phyloP scores from a whole-genome alignment of 2,888 invertebrate genomes.

The Onchidella celtica region DNA sequence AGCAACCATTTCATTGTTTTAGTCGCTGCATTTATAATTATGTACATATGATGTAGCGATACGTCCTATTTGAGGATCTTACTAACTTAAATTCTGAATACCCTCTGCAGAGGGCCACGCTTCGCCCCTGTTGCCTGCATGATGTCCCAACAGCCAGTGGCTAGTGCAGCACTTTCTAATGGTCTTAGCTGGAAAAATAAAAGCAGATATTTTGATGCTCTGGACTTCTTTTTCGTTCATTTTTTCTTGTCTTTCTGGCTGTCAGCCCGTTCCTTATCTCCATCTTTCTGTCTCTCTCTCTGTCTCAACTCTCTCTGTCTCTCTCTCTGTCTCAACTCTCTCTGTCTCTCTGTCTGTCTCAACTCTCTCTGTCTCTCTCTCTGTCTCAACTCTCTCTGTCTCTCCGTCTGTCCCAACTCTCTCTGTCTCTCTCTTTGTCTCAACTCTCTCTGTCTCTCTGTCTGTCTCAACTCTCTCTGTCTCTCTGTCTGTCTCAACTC shows the following conservation, averaged over 20 bases:
- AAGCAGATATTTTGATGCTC: too few relatives aligned
- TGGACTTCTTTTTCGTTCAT: not conserved
- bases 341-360: not conserved
- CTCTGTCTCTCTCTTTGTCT: not conserved
- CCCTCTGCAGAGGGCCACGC: too few relatives aligned
- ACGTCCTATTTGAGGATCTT: too few relatives aligned
- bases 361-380: not conserved
- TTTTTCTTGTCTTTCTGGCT: not conserved
- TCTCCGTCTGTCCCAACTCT: not conserved
- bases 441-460: not conserved
- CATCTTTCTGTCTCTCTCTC: conserved; percentile 12
- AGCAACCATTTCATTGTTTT: too few relatives aligned
- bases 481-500: not conserved
- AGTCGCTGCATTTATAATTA: too few relatives aligned
- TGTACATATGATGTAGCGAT: too few relatives aligned
- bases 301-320: not conserved
- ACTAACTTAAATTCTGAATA: too few relatives aligned
- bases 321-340: not conserved
- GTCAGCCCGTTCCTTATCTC: not conserved
- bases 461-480: conserved; percentile 7
- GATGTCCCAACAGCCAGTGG: too few relatives aligned
- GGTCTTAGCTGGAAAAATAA: too few relatives aligned
- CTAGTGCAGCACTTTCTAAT: too few relatives aligned
- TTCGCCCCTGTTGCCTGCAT: too few relatives aligned
- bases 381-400: not conserved